Evolutionary conservation across 2,888 invertebrate species (phyloP).

Genomic region (Phortica magna): DNA sequence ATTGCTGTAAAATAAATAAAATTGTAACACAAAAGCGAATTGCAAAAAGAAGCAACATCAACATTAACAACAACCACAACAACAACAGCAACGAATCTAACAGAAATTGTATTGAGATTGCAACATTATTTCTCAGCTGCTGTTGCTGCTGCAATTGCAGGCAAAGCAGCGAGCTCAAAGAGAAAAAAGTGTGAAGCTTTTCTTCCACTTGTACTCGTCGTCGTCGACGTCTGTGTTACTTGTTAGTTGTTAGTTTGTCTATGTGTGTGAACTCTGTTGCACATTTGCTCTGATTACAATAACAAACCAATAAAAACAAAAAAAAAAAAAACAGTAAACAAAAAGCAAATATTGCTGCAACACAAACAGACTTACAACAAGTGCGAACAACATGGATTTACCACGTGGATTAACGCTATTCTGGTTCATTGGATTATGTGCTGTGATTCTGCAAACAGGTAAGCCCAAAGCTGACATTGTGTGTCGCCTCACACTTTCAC

Average conservation of each 20-base stretch:
- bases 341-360: slow-evolving; percentile 40
- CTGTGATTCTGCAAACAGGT: slow-evolving; percentile 75
- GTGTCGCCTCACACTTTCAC: not conserved
- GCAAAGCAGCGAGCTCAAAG: not conserved
- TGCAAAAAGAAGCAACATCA: slow-evolving; percentile 20
- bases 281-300: slow-evolving; percentile 42
- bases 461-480: slow-evolving; percentile 45
- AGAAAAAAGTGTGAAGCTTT: slow-evolving; percentile 35
- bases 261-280: slow-evolving; percentile 64
- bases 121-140: slow-evolving; percentile 57
- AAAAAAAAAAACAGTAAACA: slow-evolving; percentile 58
- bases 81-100: slow-evolving; percentile 24
- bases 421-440: slow-evolving; percentile 75
- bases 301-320: slow-evolving; percentile 50
- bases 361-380: slow-evolving; percentile 45
- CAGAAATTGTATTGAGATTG: slow-evolving; percentile 61
- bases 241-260: slow-evolving; percentile 59
- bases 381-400: slow-evolving; percentile 65
- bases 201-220: slow-evolving; percentile 47
- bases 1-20: slow-evolving; percentile 48
- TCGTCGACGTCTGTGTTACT: slow-evolving; percentile 48
- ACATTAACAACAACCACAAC: not conserved
- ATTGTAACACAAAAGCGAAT: slow-evolving; percentile 59
- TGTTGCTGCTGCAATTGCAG: slow-evolving; percentile 3
- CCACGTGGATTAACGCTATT: slow-evolving; percentile 67